Evolutionary conservation across 2,888 invertebrate genomes (phyloP), one percentile per base, ranked within the genome.

Genomic region (Strigamia maritima): DNA sequence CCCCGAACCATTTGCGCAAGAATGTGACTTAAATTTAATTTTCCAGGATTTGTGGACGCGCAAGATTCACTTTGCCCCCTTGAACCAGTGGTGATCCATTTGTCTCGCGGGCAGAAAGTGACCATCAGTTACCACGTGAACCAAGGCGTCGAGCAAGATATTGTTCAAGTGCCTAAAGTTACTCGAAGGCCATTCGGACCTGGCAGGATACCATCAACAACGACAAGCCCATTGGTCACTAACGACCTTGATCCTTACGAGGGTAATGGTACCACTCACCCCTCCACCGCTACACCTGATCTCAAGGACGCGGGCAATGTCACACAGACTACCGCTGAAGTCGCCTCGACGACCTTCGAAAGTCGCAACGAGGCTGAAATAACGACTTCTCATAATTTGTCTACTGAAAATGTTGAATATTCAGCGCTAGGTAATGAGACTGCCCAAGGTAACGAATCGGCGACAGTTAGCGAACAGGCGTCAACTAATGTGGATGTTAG

Each of bases 71-170:
- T 28, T 8, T 77, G 77, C 49, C 77, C 26, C 12, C 14, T 10
- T 14, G 77, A 77, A 24, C 77, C 77, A 10, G 77, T 77, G 19
- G 75, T 79, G 12, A 49, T 79, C 7, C 44, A 75, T 24, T 28
- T 79, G 16, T 22, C 54, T 7, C 76, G 79, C 76, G 79, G 79
- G 10, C 79, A 79, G 49, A 79, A 75, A 40, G 79, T 79, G 8
- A 79, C 75, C 4, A 35, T 79, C 8, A 22, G 75, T 7, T 79
- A 79, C 75, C 75, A 75, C 75, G 22, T 79, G 16, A 75, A 75
- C 14, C 44, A 75, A 44, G 79, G 38, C 26, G 38, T 24, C 8
- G 38, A 40, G 10, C 79, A 79, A 12, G 77, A 77, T 19, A 22
- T 77, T 10, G 49, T 49, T n/a, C 49, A 77, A 22, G 24, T 77